Base-by-base conservation (phyloP, 2,113 vertebrate genomes). In the Calyptomena viridis region DNA sequence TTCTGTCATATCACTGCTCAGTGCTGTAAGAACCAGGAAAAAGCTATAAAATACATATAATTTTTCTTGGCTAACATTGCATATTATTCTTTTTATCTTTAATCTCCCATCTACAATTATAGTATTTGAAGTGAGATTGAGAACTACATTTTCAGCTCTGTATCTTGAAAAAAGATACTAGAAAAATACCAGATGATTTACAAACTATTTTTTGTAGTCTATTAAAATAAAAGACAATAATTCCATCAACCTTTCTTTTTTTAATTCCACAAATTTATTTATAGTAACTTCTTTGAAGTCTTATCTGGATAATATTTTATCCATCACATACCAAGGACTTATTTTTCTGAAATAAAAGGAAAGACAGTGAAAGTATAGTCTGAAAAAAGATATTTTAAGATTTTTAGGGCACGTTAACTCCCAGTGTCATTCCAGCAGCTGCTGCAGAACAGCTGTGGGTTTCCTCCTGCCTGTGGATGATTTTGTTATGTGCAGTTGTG, bases 311-410 rank as follows among this genome's bases (percentile, higher is more conserved):
- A 91, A 39, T 77, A 67, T 66, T n/a, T 86, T 90, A 52, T 23
- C 52, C 24, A 73, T 66, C 3, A 31, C 56, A 85, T 52, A 82
- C 27, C 19, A 4, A 47, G 49, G 69, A 75, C 4, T 59, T 90
- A 58, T 46, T 93, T 93, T 97, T 95, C 92, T 88, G 67, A 52
- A 97, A 97, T 14, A 56, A 80, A 75, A 79, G 8, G 25, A 62
- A 77, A 82, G 63, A 64, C 39, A 6, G 4, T 84, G 40, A 67
- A 73, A 24, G 8, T 22, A 87, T 21, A 20, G 42, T 46, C 49
- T 74, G 74, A 86, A 78, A 44, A 96, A 94, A 91, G 77, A 84
- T 66, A 46, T 58, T 1, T 5, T 19, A 84, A 90, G 73, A 27
- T 44, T 80, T 88, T 86, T 58, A 88, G 14, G 35, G 22, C 59